Evolutionary conservation across 1,140 invertebrate species (phyloP), one percentile per base, ranked within the genome.

Genomic region (Cephus cinctus): DNA sequence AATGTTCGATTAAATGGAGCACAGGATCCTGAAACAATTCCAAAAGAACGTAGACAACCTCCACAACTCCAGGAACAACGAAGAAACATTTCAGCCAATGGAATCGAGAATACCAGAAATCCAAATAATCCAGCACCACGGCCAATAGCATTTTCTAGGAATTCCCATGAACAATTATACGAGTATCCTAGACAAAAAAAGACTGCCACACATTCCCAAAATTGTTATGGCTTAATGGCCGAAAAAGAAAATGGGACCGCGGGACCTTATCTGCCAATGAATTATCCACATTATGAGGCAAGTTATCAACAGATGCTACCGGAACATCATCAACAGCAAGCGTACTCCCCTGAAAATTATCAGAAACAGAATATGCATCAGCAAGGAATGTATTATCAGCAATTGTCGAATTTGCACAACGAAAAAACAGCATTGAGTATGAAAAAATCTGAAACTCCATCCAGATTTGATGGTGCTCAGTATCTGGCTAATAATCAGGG

Each of bases 1-100:
- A 0, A 4, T 1, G 5, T 58, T 0, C 54, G 31, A 18, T 18
- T 70, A 4, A 71, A 74, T 31, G 70, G 69, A 1, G 43, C 43
- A 0, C 69, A 73, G 12, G 52, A 69, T 25, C 40, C 49, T 1
- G 14, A 18, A 1, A 52, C 63, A 3, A 21, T 47, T 2, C 27
- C 45, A 2, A 12, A 38, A 5, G 34, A 61, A 15, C 25, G n/a
- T n/a, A n/a, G n/a, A n/a, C n/a, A n/a, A n/a, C n/a, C n/a, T n/a
- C n/a, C n/a, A n/a, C n/a, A n/a, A n/a, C n/a, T n/a, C n/a, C n/a
- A n/a, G n/a, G n/a, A n/a, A n/a, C 27, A 18, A 18, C 27, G 9
- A 16, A 16, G 18, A 3, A n/a, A 12, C 11, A 12, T 45, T 21
- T 45, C 30, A 6, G 25, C 25, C 6, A 27, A 27, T 27, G 25